Evolutionary conservation across 2,888 invertebrate genomes (phyloP).

Genomic region (Prosopocoilus inquinatus): DNA sequence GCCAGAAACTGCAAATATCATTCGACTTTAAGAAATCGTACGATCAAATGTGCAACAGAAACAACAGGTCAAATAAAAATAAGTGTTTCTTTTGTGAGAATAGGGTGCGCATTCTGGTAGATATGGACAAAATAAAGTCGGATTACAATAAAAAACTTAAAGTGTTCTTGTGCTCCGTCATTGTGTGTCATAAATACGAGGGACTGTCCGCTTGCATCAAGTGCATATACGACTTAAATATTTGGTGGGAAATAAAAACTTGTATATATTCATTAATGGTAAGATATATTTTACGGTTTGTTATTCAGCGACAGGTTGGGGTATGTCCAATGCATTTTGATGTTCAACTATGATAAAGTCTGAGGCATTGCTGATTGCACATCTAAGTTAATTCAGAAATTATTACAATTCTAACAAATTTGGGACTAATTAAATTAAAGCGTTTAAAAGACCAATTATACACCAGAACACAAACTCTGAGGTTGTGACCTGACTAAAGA

Average conservation of each 20-base stretch:
- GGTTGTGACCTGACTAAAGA: too few relatives aligned
- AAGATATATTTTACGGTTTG: too few relatives aligned
- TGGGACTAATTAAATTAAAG: too few relatives aligned
- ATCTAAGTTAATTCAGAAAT: too few relatives aligned
- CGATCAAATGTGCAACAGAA: slow-evolving; percentile 16
- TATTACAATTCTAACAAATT: too few relatives aligned
- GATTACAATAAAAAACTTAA: slow-evolving; percentile 14
- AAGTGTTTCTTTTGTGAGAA: slow-evolving; percentile 22
- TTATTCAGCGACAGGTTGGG: too few relatives aligned
- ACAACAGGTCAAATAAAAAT: background rate
- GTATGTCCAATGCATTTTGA: too few relatives aligned
- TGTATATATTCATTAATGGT: slow-evolving; percentile 7
- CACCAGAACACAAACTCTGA: too few relatives aligned
- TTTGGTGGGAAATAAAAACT: slow-evolving; percentile 9
- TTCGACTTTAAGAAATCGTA: slow-evolving; percentile 17
- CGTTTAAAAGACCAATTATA: too few relatives aligned
- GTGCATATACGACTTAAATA: slow-evolving; percentile 18
- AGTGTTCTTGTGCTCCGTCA: slow-evolving; percentile 19
- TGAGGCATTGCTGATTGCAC: too few relatives aligned
- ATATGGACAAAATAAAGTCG: slow-evolving; percentile 18
- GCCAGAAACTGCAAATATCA: slow-evolving; percentile 16
- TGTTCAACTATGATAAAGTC: too few relatives aligned
- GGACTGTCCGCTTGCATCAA: slow-evolving; percentile 17
- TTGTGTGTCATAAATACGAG: slow-evolving; percentile 9
- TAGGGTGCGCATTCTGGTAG: slow-evolving; percentile 7